phyloP scores from a whole-genome alignment of 2,888 invertebrate genomes.

The Protonemura montana region DNA sequence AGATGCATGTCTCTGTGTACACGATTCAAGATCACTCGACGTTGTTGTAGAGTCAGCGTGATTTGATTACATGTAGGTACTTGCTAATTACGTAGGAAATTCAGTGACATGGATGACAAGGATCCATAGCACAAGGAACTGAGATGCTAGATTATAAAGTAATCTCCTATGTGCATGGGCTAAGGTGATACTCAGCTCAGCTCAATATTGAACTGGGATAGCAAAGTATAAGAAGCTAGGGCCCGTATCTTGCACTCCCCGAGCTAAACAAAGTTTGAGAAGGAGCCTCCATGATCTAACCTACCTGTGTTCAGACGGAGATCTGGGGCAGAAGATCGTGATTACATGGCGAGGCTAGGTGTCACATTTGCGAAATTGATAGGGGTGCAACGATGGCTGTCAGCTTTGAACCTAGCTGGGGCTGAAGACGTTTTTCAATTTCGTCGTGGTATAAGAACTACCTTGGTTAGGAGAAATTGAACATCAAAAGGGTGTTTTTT shows the following conservation, averaged over 20 bases:
- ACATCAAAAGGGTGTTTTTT: no score
- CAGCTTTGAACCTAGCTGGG: no score
- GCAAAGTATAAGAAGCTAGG: not conserved
- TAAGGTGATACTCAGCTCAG: not conserved
- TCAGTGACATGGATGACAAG: not conserved
- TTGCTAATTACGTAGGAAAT: not conserved
- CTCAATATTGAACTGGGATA: not conserved
- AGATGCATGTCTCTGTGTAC: no score
- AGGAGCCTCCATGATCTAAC: not conserved
- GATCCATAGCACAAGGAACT: not conserved
- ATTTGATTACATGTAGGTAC: not conserved
- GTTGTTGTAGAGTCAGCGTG: not conserved
- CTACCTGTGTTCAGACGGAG: not conserved
- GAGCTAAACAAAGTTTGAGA: not conserved
- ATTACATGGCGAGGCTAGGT: not conserved
- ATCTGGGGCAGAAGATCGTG: not conserved
- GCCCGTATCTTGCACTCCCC: not conserved
- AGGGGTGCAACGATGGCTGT: not conserved
- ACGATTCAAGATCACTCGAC: not conserved
- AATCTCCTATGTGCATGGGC: not conserved
- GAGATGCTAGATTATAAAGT: not conserved
- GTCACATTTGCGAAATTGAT: not conserved
- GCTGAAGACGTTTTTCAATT: no score
- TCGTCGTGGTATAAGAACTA: no score
- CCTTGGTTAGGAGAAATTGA: no score